A percentile compares a stretch with the other conserved stretches of the same genome.
Conservation (phyloP, 2,113 vertebrate species). For the Tetrao urogallus region DNA sequence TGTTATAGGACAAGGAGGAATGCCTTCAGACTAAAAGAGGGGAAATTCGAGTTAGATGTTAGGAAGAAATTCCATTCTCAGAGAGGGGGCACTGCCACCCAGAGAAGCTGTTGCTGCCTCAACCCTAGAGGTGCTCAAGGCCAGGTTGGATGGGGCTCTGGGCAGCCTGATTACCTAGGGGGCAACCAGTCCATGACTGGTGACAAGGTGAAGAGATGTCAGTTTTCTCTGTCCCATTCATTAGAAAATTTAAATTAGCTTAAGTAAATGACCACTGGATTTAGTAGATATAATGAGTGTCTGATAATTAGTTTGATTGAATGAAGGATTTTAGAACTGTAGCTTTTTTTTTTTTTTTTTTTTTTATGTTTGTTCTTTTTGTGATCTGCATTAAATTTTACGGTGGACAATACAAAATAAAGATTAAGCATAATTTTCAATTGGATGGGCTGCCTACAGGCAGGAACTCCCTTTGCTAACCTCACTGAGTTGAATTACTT, state of each 20-base stretch:
- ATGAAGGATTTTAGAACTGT: not conserved
- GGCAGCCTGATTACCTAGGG: too few species aligned
- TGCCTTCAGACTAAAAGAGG: too few species aligned
- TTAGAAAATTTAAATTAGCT: not conserved
- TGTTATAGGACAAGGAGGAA: too few species aligned
- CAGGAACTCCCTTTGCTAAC: not conserved
- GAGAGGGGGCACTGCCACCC: too few species aligned
- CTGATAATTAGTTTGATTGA: not conserved
- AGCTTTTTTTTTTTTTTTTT: not conserved
- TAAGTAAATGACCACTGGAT: not conserved
- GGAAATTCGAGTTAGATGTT: too few species aligned
- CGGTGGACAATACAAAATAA: not conserved
- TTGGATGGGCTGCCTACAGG: fast-evolving
- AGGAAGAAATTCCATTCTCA: too few species aligned
- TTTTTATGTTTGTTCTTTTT: not conserved
- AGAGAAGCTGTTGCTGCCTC: too few species aligned
- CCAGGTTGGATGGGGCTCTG: too few species aligned
- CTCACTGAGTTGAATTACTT: not conserved
- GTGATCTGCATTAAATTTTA: not conserved
- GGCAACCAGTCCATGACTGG: too few species aligned
- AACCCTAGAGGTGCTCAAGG: too few species aligned
- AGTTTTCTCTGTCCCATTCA: not conserved
- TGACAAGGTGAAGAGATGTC: not conserved
- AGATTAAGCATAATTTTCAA: not conserved
- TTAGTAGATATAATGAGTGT: not conserved